Evolutionary conservation across 2,797 vertebrate genomes (phyloP).

Genomic region (Pseudomugil tenellus): DNA sequence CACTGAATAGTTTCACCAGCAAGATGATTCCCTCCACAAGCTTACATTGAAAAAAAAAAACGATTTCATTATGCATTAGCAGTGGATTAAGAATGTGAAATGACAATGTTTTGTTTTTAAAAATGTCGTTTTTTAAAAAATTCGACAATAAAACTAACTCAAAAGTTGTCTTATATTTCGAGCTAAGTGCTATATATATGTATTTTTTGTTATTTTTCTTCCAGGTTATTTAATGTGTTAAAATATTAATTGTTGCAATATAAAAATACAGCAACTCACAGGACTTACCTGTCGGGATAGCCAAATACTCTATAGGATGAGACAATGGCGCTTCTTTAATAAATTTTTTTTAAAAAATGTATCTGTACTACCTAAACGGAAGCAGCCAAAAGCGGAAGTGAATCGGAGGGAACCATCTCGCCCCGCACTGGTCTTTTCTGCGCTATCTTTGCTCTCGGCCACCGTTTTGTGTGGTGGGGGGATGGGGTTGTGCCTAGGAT

Average conservation of each 20-base stretch:
- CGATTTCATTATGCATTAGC: neutral
- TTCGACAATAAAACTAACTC: no score
- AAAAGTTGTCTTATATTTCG: no score
- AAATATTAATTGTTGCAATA: neutral
- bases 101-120: neutral
- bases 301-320: neutral
- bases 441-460: conserved; percentile 59
- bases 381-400: conserved; percentile 47
- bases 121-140: no score
- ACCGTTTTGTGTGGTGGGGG: conserved; percentile 80
- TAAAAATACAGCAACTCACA: neutral
- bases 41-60: neutral
- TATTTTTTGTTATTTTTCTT: no score
- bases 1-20: neutral
- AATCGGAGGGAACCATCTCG: conserved; percentile 2
- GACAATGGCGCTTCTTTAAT: no score
- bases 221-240: neutral
- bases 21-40: conserved; percentile 49
- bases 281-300: neutral
- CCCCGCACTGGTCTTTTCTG: conserved; percentile 5
- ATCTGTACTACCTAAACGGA: neutral
- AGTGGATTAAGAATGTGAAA: neutral
- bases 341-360: neutral
- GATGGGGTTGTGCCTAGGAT: conserved; percentile 83
- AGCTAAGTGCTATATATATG: no score